Percentiles rank a stretch among this genome's conserved stretches.
These are phyloP conservation scores for Wasmannia auropunctata DNA, from an alignment of 1,140 invertebrate species.

Conservation along the genomic window DNA sequence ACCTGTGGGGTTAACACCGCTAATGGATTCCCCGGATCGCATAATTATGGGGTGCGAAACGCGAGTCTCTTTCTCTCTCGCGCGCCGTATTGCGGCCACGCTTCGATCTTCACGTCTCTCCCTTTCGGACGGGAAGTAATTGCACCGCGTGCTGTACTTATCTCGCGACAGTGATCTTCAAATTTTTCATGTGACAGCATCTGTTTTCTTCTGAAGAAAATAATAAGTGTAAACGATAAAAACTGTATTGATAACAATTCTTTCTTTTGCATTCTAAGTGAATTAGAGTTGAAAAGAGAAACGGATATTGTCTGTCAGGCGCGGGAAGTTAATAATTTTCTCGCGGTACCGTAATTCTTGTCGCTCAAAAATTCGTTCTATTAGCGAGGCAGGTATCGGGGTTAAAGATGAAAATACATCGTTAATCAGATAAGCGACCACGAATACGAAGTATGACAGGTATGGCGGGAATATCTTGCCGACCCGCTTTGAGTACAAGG, in stretches of 20 bases:
- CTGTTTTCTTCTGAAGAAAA: not conserved
- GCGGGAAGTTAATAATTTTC: not conserved
- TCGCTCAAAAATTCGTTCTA: not conserved
- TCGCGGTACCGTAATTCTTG: not conserved
- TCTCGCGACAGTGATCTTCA: not conserved
- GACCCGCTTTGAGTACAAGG: not conserved
- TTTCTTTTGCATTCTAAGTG: not conserved
- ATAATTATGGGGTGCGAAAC: constrained; percentile 68
- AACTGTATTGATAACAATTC: not conserved
- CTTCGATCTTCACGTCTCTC: not conserved
- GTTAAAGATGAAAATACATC: constrained; percentile 49
- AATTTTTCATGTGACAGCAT: not conserved
- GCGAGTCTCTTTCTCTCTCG: constrained; percentile 59
- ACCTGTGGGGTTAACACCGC: constrained; percentile 66
- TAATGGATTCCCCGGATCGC: constrained; percentile 71
- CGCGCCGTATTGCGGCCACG: not conserved
- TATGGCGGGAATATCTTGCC: constrained; percentile 34
- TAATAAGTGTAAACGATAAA: not conserved
- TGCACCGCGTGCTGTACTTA: constrained; percentile 18
- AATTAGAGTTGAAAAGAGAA: not conserved
- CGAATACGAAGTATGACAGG: constrained; percentile 14
- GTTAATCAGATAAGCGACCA: constrained; percentile 59
- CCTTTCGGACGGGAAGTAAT: constrained; percentile 56
- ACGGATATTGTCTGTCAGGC: not conserved
- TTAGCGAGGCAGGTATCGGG: constrained; percentile 27